These are phyloP conservation scores for Clusia tigrina DNA, from an alignment of 2,888 invertebrate species.

Conservation along the genomic window DNA sequence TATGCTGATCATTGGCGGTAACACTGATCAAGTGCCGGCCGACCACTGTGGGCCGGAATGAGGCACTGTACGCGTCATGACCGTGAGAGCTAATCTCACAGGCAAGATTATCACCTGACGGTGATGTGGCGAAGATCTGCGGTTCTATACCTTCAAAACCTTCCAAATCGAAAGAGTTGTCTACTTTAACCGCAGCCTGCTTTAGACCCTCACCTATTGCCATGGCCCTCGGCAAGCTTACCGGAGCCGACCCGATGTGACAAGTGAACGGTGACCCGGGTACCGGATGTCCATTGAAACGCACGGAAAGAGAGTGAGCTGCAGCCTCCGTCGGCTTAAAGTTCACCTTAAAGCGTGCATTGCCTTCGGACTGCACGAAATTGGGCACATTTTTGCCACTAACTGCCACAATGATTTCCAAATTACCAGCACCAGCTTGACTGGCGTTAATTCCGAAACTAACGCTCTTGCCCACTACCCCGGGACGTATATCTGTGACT, in stretches of 20 bases:
- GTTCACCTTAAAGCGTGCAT: conserved; percentile 92
- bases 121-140: conserved; percentile 79
- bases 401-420: conserved; percentile 97
- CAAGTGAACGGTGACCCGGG: conserved; percentile 95
- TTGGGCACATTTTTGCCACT: conserved; percentile 97
- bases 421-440: conserved; percentile 90
- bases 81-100: conserved; percentile 73
- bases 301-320: conserved; percentile 88
- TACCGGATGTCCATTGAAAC: conserved; percentile 78
- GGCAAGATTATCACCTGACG: conserved; percentile 82
- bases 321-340: conserved; percentile 96
- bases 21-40: conserved; percentile 87
- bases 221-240: conserved; percentile 70
- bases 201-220: conserved; percentile 62
- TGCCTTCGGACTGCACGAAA: conserved; percentile 96
- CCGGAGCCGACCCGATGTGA: conserved; percentile 71
- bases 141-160: conserved; percentile 71
- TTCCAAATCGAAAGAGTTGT: conserved; percentile 70
- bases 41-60: conserved; percentile 86
- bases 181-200: conserved; percentile 63
- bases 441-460: conserved; percentile 91
- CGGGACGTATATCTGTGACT: conserved; percentile 91
- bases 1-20: conserved; percentile 82
- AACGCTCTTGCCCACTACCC: conserved; percentile 89
- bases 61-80: conserved; percentile 77